Percentiles rank a stretch among this genome's conserved stretches.
phyloP scores from a whole-genome alignment of 1,140 invertebrate species.

The Plectrocnemia conspersa region DNA sequence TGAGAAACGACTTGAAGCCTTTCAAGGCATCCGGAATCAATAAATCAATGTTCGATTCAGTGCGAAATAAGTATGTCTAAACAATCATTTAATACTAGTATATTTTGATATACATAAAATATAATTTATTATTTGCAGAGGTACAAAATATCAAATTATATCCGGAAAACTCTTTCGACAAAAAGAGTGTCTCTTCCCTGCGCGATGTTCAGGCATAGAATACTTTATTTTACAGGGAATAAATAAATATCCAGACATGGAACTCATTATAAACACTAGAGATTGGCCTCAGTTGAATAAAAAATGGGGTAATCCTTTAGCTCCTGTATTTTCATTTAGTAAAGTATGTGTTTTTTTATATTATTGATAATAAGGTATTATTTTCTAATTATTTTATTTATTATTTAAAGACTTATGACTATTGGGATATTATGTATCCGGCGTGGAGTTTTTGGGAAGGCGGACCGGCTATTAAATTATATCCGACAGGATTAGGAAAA shows the following conservation, averaged over 20 bases:
- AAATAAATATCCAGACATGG: constrained; percentile 71
- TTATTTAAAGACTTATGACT: constrained; percentile 62
- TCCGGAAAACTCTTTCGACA: constrained; percentile 76
- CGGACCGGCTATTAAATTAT: constrained; percentile 88
- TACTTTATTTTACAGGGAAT: constrained; percentile 73
- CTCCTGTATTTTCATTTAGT: constrained; percentile 91
- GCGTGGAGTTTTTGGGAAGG: constrained; percentile 98
- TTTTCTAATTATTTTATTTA: constrained; percentile 14
- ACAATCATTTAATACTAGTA: neutral
- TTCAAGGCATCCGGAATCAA: constrained; percentile 67
- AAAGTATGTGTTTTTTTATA: constrained; percentile 58
- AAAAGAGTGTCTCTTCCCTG: constrained; percentile 83
- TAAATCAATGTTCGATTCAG: constrained; percentile 57
- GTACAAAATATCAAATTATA: constrained; percentile 82
- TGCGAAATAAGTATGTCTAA: constrained; percentile 52
- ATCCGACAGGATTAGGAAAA: constrained; percentile 86
- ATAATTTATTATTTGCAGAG: constrained; percentile 47
- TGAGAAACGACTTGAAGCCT: constrained; percentile 63
- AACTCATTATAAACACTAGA: constrained; percentile 83
- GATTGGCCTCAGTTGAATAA: constrained; percentile 86
- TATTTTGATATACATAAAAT: neutral
- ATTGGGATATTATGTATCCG: constrained; percentile 93
- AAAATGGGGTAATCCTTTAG: constrained; percentile 54
- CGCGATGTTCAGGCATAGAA: constrained; percentile 86
- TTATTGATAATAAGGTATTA: neutral